A percentile compares a stretch with the other conserved stretches of the same genome.
Conservation (phyloP, 2,797 vertebrate genomes). For the Cossypha heuglini region DNA sequence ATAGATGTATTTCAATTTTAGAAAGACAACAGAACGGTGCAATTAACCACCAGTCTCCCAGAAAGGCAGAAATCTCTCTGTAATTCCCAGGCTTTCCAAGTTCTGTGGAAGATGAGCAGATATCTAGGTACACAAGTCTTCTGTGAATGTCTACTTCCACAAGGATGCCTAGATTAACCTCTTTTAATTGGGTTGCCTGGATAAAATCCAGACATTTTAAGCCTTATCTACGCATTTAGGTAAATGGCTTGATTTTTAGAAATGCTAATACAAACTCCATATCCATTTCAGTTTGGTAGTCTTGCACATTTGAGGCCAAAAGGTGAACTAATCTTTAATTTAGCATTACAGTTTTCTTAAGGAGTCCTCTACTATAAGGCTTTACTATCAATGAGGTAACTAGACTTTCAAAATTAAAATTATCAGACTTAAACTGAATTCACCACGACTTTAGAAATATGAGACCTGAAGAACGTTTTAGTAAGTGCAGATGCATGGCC, state of each 20-base stretch:
- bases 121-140: background rate
- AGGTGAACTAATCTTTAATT: constrained; percentile 26
- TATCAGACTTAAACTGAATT: background rate
- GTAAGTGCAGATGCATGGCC: background rate
- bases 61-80: background rate
- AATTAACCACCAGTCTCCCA: constrained; percentile 10
- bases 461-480: background rate
- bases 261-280: background rate
- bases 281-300: background rate
- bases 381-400: background rate
- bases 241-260: background rate
- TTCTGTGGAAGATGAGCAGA: background rate
- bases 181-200: background rate
- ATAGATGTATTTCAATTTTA: constrained; percentile 39
- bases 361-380: background rate
- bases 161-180: background rate
- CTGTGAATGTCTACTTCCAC: background rate
- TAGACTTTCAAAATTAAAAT: constrained; percentile 13
- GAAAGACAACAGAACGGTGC: constrained; percentile 16
- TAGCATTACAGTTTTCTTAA: constrained; percentile 1
- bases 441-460: background rate
- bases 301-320: background rate
- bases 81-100: background rate
- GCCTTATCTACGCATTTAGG: background rate
- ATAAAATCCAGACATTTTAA: background rate